A percentile compares a stretch with the other conserved stretches of the same genome.
These are phyloP conservation scores for Paedocypris sp. DNA, from an alignment of 2,113 vertebrate species.

Conservation along the genomic window DNA sequence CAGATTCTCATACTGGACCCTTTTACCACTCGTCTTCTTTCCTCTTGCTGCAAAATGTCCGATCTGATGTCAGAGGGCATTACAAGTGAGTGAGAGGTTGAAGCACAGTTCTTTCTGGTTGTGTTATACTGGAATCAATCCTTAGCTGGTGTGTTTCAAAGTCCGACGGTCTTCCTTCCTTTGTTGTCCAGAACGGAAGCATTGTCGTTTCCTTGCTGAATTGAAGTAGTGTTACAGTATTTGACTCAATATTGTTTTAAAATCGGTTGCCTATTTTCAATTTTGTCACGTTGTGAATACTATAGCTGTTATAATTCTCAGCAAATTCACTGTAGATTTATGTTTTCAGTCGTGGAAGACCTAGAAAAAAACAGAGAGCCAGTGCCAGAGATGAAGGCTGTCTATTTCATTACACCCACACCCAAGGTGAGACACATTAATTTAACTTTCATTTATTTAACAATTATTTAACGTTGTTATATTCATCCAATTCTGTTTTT, in stretches of 20 bases:
- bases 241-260: no score
- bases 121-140: not conserved
- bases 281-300: not conserved
- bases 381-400: slow-evolving; percentile 84
- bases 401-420: slow-evolving; percentile 89
- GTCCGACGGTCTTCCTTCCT: not conserved
- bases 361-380: slow-evolving; percentile 83
- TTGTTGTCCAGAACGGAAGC: not conserved
- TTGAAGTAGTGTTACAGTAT: not conserved
- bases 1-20: slow-evolving; percentile 88
- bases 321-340: slow-evolving; percentile 14
- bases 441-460: no score
- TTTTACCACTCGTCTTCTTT: slow-evolving; percentile 86
- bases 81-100: slow-evolving; percentile 52
- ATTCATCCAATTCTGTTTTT: slow-evolving; percentile 3
- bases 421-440: slow-evolving; percentile 75
- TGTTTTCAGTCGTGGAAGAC: slow-evolving; percentile 81
- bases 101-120: not conserved
- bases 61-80: slow-evolving; percentile 83
- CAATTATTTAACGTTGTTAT: not conserved
- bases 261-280: no score
- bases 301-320: not conserved
- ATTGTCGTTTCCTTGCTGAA: not conserved
- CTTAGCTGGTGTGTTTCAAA: not conserved
- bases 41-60: slow-evolving; percentile 90